phyloP scores from a whole-genome alignment of 2,888 invertebrate genomes.

The Sphaerophoria rueppellii region DNA sequence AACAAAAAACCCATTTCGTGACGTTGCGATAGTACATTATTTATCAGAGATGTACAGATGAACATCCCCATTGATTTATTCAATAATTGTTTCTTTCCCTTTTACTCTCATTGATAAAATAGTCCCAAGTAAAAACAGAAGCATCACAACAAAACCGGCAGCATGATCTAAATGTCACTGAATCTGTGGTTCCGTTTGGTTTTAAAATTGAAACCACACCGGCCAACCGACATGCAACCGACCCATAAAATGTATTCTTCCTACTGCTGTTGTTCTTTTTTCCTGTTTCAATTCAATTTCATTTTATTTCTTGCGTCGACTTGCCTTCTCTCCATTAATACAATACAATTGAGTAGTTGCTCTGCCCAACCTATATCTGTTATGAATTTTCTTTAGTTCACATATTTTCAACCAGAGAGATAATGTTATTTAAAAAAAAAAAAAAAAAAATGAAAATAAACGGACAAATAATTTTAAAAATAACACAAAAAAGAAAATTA shows the following conservation, averaged over 20 bases:
- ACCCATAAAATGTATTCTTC: slow-evolving; percentile 42
- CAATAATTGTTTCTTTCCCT: background rate
- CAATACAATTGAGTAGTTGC: slow-evolving; percentile 46
- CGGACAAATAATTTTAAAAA: slow-evolving; percentile 68
- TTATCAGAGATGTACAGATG: background rate
- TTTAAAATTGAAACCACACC: slow-evolving; percentile 46
- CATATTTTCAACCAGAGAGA: slow-evolving; percentile 46
- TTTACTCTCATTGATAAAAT: slow-evolving; percentile 39
- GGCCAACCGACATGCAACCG: slow-evolving; percentile 26
- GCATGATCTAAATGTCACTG: slow-evolving; percentile 71
- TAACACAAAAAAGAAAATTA: slow-evolving; percentile 33
- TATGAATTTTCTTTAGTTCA: slow-evolving; percentile 17
- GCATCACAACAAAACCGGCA: slow-evolving; percentile 46
- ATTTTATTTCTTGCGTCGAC: slow-evolving; percentile 55
- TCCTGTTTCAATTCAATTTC: slow-evolving; percentile 54
- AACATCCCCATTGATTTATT: slow-evolving; percentile 13
- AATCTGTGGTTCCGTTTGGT: slow-evolving; percentile 68
- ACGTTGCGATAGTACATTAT: too few species aligned
- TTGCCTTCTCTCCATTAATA: slow-evolving; percentile 31
- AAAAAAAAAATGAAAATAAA: slow-evolving; percentile 34
- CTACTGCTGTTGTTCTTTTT: background rate
- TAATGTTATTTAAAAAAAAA: slow-evolving; percentile 21
- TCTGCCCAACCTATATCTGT: slow-evolving; percentile 26
- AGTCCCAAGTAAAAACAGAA: slow-evolving; percentile 56
- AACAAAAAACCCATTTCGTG: background rate